Evolutionary conservation across 2,888 invertebrate species (phyloP), one percentile per base, ranked within the genome.

Genomic region (Aporophyla lueneburgensis): DNA sequence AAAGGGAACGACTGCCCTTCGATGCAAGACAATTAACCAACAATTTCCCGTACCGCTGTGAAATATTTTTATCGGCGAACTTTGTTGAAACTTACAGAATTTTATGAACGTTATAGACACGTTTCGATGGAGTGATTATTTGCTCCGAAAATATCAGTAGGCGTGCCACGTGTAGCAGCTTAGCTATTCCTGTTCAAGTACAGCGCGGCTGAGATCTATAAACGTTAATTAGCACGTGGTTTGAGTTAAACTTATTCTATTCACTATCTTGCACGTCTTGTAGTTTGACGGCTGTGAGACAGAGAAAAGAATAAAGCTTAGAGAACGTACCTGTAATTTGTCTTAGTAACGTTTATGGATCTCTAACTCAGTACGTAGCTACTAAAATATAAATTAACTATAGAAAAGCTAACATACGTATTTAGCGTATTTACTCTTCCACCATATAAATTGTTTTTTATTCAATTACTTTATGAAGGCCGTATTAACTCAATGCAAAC

Each of bases 91-190:
- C 9, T 53, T 19, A 24, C n/a, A 40, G 24, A 76, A 67, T 61
- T 46, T 12, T 59, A 33, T 14, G 21, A 24, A 46, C 3, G 5
- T 14, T 19, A 79, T 21, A 70, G 56, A n/a, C 49, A 77, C 27
- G 46, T 61, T 70, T 61, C 40, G 4, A 33, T 67, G 27, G 43
- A 71, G 67, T 58, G 67, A 69, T 53, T 71, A 40, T 75, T 81
- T 83, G 81, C 84, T 12, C 40, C 24, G 5, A 7, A 46, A 3
- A 21, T 56, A 58, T 43, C 33, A 12, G 43, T 63, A 81, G 81
- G 81, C 84, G 84, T 59, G 10, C 3, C 67, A 56, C 59, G 54
- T 24, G 27, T 49, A 63, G 24, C 3, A 16, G 7, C 6, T 40
- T 43, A 43, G 3, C 19, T 10, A 27, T 40, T 54, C 10, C 53